phyloP scores from a whole-genome alignment of 2,797 vertebrate genomes.

The Eutrigla gurnardus region DNA sequence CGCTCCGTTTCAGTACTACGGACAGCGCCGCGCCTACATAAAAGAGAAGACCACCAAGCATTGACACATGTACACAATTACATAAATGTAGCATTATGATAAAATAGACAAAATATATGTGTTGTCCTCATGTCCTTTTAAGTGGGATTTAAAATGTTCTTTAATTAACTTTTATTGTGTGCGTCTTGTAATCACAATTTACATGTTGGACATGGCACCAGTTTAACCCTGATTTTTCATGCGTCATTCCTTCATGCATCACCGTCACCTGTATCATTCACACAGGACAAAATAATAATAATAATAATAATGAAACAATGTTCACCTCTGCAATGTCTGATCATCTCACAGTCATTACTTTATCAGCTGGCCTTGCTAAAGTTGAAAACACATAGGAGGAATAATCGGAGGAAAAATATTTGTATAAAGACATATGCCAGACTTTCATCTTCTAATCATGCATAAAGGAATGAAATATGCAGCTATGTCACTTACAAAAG shows the following conservation, averaged over 20 bases:
- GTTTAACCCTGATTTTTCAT: too few relatives aligned
- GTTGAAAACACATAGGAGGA: slow-evolving; percentile 17
- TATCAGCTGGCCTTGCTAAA: slow-evolving; percentile 8
- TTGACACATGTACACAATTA: too few relatives aligned
- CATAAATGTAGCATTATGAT: too few relatives aligned
- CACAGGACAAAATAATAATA: not conserved
- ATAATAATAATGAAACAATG: not conserved
- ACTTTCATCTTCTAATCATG: slow-evolving; percentile 18
- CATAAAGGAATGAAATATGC: slow-evolving; percentile 28
- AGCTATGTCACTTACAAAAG: slow-evolving; percentile 21
- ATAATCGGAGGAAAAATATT: not conserved
- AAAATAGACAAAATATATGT: too few relatives aligned
- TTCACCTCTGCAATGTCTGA: not conserved
- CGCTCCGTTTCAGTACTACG: too few relatives aligned
- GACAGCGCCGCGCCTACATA: too few relatives aligned
- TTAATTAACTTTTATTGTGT: too few relatives aligned
- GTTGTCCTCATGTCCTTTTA: too few relatives aligned
- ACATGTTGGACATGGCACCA: too few relatives aligned
- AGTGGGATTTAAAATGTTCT: too few relatives aligned
- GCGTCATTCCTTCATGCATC: not conserved
- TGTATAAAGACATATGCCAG: not conserved
- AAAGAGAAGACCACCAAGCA: too few relatives aligned
- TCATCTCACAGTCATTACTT: not conserved
- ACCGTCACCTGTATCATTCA: not conserved
- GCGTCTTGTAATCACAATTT: too few relatives aligned